Evolutionary conservation across 37 sponge, comb jelly and placozoan species (phyloP).

Genomic region (Cliona cf. orientalis): DNA sequence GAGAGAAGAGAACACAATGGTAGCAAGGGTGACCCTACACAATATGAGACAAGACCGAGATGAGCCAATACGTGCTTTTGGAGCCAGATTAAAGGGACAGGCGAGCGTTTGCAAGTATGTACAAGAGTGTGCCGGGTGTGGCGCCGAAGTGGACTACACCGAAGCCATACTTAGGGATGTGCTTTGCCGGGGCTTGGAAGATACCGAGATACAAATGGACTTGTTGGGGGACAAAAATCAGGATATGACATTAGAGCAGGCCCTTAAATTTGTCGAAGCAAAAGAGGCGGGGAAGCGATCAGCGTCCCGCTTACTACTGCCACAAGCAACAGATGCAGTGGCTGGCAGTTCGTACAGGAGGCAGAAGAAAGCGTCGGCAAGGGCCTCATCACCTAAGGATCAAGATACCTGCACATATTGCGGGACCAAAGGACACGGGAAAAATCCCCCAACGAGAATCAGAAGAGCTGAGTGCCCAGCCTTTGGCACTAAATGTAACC

Average conservation of each 20-base stretch:
- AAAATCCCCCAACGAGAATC: constrained; percentile 31
- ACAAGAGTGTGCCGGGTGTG: constrained; percentile 25
- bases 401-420: constrained; percentile 45
- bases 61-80: constrained; percentile 38
- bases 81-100: constrained; percentile 48
- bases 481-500: constrained; percentile 25
- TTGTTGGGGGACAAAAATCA: constrained; percentile 44
- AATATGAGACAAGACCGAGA: constrained; percentile 58
- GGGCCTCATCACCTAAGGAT: constrained; percentile 33
- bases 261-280: constrained; percentile 26
- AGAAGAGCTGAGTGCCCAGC: constrained; percentile 51
- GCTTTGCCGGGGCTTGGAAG: constrained; percentile 30
- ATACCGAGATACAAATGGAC: constrained; percentile 45
- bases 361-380: constrained; percentile 22
- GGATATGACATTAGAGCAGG: constrained; percentile 37
- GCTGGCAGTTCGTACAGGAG: constrained; percentile 36
- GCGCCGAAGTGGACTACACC: constrained; percentile 31
- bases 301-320: constrained; percentile 29
- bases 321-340: constrained; percentile 38
- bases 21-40: constrained; percentile 30
- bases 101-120: constrained; percentile 44
- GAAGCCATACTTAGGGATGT: constrained; percentile 22
- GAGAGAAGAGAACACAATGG: constrained; percentile 30
- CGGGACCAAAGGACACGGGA: constrained; percentile 42
- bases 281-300: constrained; percentile 32